A percentile compares a stretch with the other conserved stretches of the same genome.
These are phyloP conservation scores for Camponotus floridanus DNA, from an alignment of 1,140 invertebrate genomes.

Conservation along the genomic window DNA sequence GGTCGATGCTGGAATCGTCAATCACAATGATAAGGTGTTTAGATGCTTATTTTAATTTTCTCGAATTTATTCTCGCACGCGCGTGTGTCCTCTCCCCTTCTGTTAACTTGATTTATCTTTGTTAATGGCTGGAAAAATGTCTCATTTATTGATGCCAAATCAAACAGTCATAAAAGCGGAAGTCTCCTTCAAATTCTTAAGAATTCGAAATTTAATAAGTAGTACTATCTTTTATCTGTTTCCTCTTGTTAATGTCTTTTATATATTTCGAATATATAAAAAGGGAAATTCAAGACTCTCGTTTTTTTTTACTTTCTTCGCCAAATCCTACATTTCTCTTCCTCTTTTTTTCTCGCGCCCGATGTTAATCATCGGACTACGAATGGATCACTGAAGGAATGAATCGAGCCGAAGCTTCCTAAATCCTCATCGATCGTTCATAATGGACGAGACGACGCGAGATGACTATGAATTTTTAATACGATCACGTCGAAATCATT, in stretches of 20 bases:
- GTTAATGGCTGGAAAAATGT: background rate
- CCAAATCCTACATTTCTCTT: conserved; percentile 14
- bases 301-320: background rate
- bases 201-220: too few relatives aligned
- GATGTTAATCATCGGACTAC: background rate
- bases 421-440: conserved; percentile 54
- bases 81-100: background rate
- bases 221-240: background rate
- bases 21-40: conserved; percentile 53
- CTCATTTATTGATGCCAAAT: background rate
- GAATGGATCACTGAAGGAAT: conserved; percentile 40
- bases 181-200: conserved; percentile 17
- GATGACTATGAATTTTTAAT: conserved; percentile 69
- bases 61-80: conserved; percentile 12
- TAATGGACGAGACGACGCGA: conserved; percentile 54
- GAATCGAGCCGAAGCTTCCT: conserved; percentile 38
- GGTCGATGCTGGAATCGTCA: conserved; percentile 36
- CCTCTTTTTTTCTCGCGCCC: conserved; percentile 6
- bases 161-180: background rate
- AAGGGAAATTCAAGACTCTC: background rate
- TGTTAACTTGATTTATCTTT: conserved; percentile 19
- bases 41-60: conserved; percentile 49
- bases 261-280: conserved; percentile 15
- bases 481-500: conserved; percentile 75
- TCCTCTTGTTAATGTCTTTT: background rate